phyloP scores from a whole-genome alignment of 1,140 invertebrate genomes.

The Holotrichia oblita region DNA sequence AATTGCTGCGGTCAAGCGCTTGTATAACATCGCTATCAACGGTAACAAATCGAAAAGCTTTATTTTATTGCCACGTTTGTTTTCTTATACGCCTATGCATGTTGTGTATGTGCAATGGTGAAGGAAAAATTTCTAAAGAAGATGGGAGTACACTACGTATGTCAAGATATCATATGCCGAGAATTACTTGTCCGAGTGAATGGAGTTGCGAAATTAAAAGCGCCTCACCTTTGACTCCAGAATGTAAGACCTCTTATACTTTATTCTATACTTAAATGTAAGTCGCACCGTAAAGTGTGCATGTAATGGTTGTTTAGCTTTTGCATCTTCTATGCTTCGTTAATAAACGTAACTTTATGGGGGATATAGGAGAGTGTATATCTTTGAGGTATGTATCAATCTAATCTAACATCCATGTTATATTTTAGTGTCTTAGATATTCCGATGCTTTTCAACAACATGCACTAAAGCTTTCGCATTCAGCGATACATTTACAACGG shows the following conservation, averaged over 20 bases:
- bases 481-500: too few relatives aligned
- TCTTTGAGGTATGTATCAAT: too few relatives aligned
- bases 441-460: too few relatives aligned
- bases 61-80: constrained; percentile 32
- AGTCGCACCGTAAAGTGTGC: not conserved
- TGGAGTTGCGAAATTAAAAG: constrained; percentile 8
- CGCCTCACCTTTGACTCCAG: not conserved
- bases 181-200: not conserved
- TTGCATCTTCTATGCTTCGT: too few relatives aligned
- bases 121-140: not conserved
- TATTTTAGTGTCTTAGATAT: too few relatives aligned
- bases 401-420: too few relatives aligned
- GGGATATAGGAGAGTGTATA: too few relatives aligned
- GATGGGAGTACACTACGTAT: not conserved
- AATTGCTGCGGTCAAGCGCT: not conserved
- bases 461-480: too few relatives aligned
- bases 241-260: not conserved
- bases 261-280: constrained; percentile 7
- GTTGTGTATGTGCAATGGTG: not conserved
- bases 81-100: constrained; percentile 5
- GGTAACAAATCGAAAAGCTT: constrained; percentile 11
- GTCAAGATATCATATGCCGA: not conserved
- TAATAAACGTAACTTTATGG: too few relatives aligned
- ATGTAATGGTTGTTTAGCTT: not conserved
- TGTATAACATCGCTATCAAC: not conserved